A percentile compares a stretch with the other conserved stretches of the same genome.
phyloP scores from a whole-genome alignment of 2,797 vertebrate species.

The Onychomys leucogaster region DNA sequence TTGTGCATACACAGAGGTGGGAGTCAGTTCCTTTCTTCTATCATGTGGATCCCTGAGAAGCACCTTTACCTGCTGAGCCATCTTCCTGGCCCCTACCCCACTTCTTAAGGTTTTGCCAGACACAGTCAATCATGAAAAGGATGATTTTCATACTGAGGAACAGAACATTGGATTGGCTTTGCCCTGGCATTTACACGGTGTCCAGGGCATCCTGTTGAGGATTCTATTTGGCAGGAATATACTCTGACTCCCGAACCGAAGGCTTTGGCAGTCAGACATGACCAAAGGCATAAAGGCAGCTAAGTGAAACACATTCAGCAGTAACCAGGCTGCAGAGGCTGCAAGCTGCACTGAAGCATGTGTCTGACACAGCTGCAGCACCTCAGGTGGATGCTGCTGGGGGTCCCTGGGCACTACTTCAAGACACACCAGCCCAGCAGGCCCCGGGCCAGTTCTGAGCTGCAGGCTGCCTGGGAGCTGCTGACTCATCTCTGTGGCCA shows the following conservation, averaged over 20 bases:
- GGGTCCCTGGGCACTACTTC: neutral
- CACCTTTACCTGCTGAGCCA: neutral
- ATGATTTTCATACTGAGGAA: neutral
- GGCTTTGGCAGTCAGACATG: neutral
- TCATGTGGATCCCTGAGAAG: neutral
- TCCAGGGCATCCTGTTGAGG: neutral
- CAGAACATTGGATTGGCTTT: neutral
- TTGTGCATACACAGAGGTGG: neutral
- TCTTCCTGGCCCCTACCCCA: neutral
- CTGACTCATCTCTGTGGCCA: neutral
- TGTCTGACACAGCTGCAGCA: neutral
- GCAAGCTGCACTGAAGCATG: neutral
- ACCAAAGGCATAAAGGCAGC: neutral
- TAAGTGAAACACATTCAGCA: neutral
- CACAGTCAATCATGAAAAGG: neutral
- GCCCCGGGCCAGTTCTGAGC: neutral
- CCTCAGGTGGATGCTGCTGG: neutral
- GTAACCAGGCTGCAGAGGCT: neutral
- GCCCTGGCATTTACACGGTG: neutral
- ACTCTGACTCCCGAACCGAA: conserved; percentile 30
- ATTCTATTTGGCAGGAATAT: neutral
- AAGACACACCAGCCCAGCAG: fast-evolving
- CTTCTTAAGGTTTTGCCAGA: neutral
- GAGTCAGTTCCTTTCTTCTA: neutral
- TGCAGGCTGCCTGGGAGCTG: neutral